Evolutionary conservation across 1,140 invertebrate species (phyloP).

Genomic region (Pogonomyrmex californicus): DNA sequence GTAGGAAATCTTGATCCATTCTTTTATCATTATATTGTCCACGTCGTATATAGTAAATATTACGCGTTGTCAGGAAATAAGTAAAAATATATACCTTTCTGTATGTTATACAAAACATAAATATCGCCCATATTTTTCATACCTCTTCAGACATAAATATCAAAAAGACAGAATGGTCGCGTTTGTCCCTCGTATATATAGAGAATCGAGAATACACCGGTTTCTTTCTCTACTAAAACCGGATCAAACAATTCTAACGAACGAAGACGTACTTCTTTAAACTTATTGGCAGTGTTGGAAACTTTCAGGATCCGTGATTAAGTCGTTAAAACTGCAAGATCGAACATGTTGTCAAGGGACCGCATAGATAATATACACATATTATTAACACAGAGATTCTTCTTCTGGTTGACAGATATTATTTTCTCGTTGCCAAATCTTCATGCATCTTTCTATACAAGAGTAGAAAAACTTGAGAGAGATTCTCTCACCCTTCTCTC

Average conservation of each 20-base stretch:
- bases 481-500: constrained; percentile 4
- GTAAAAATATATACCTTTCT: constrained; percentile 72
- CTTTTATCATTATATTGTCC: constrained; percentile 80
- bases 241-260: constrained; percentile 57
- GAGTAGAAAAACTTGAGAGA: constrained; percentile 73
- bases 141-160: constrained; percentile 6
- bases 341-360: constrained; percentile 51
- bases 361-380: constrained; percentile 39
- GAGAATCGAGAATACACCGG: constrained; percentile 8
- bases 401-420: constrained; percentile 51
- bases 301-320: constrained; percentile 74
- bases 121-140: not conserved
- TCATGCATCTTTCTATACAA: constrained; percentile 66
- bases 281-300: constrained; percentile 78
- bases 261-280: constrained; percentile 61
- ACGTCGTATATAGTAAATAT: constrained; percentile 76
- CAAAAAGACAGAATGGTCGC: constrained; percentile 24
- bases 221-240: constrained; percentile 17
- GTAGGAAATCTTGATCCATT: constrained; percentile 75
- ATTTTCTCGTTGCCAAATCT: constrained; percentile 54
- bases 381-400: constrained; percentile 61
- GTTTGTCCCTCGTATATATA: constrained; percentile 2
- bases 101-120: constrained; percentile 52
- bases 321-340: constrained; percentile 62
- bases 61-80: constrained; percentile 67